A percentile compares a stretch with the other conserved stretches of the same genome.
phyloP scores from a whole-genome alignment of 1,140 invertebrate species.

The Cherax destructor region DNA sequence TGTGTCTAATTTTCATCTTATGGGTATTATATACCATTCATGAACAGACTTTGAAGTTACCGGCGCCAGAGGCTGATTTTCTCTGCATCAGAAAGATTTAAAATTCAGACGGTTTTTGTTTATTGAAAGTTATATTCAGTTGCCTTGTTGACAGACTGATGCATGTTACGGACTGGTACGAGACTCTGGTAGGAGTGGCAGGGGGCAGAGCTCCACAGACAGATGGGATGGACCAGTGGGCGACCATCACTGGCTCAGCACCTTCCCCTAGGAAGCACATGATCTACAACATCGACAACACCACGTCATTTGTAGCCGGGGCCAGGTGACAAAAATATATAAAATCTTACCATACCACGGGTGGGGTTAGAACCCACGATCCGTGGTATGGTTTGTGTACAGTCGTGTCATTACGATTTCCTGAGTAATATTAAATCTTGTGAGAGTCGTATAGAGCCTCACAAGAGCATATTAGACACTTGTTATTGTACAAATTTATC shows the following conservation, averaged over 20 bases:
- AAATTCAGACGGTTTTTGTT: no score
- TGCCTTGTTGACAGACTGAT: constrained; percentile 73
- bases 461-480: background rate
- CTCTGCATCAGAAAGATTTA: background rate
- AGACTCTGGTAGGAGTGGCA: constrained; percentile 76
- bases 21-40: no score
- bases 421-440: no score
- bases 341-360: no score
- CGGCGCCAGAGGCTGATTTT: no score
- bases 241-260: constrained; percentile 72
- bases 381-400: no score
- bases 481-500: background rate
- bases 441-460: no score
- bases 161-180: constrained; percentile 77
- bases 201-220: constrained; percentile 73
- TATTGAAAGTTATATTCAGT: no score
- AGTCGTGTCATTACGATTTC: no score
- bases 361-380: no score
- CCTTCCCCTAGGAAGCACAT: constrained; percentile 74
- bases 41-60: no score
- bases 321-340: constrained; percentile 15
- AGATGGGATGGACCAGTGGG: constrained; percentile 76
- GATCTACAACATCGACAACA: constrained; percentile 77
- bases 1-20: no score
- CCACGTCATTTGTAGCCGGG: constrained; percentile 7